Base-by-base conservation (phyloP, 2,113 vertebrate genomes). In the Todiramphus chloris region DNA sequence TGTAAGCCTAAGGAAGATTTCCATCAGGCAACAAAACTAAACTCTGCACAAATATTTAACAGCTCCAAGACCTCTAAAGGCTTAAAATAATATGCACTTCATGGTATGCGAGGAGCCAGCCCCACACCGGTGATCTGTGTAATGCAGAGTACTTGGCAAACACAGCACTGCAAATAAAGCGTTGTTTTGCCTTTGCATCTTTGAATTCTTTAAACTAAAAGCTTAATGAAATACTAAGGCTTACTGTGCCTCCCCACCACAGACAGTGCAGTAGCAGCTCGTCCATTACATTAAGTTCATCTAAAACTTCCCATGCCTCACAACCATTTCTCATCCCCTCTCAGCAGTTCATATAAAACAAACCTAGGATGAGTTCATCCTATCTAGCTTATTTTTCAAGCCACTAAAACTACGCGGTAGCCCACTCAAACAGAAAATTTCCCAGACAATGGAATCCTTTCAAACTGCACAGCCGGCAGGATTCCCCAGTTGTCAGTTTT, bases 261-360 rank as follows among this genome's bases (percentile, higher is more conserved):
- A 89, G 31, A 28, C 59, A 75, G 79, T 53, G 86, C 44, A 28
- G 64, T 13, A 97, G 83, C 92, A 97, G 96, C 96, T 97, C 53
- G n/a, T 60, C 78, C 87, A 78, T 97, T 93, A 94, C 94, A 28
- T 95, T 94, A 97, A 98, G 96, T 98, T 98, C 27, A 43, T 35
- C 96, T 92, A 35, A 76, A 97, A 96, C 97, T 98, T 97, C 97
- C 95, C 97, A 94, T 76, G 94, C 87, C 83, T 94, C 91, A 48
- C 91, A 78, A 85, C 56, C 82, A 68, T 91, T 76, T 87, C 93
- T 70, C 85, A 94, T 72, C 27, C 90, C 63, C 72, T 87, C 90
- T 37, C 51, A 17, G 93, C 78, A 90, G 96, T 98, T 97, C 95
- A 85, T 69, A 73, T 91, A 62, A 87, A 87, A 76, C 87, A 95